Evolutionary conservation across 2,797 vertebrate genomes (phyloP).

Genomic region (Oreochromis mossambicus): DNA sequence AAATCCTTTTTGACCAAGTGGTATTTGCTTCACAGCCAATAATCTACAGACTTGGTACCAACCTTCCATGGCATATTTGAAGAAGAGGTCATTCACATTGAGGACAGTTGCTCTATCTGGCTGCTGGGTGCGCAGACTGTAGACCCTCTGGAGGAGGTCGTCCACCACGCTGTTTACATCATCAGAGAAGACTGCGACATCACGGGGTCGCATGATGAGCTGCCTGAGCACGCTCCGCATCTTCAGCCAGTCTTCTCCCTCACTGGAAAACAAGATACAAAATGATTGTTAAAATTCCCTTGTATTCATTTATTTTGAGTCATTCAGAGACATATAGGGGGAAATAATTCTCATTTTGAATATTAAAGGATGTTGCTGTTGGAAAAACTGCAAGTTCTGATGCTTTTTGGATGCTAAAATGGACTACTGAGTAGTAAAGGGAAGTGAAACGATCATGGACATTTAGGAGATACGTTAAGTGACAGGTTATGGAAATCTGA

Average conservation of each 20-base stretch:
- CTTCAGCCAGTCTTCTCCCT: slow-evolving; percentile 89
- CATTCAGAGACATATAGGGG: neutral
- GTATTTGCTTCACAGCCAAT: neutral
- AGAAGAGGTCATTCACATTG: slow-evolving; percentile 91
- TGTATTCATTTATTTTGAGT: neutral
- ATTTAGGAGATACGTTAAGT: neutral
- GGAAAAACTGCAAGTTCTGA: neutral
- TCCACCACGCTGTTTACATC: slow-evolving; percentile 84
- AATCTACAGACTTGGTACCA: neutral
- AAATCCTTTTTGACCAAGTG: neutral
- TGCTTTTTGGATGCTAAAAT: neutral
- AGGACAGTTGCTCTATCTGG: slow-evolving; percentile 78
- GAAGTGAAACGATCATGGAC: neutral
- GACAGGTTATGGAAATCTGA: neutral
- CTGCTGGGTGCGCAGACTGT: slow-evolving; percentile 70
- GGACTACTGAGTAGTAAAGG: neutral
- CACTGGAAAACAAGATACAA: slow-evolving; percentile 68
- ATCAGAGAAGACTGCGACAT: slow-evolving; percentile 83
- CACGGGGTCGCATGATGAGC: slow-evolving; percentile 88
- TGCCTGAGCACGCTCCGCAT: slow-evolving; percentile 91
- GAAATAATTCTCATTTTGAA: neutral
- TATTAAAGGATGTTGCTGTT: neutral
- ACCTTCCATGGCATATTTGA: slow-evolving; percentile 98
- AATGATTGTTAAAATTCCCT: neutral
- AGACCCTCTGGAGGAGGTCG: slow-evolving; percentile 84